Base-by-base conservation (phyloP, 2,888 invertebrate genomes). In the Steromphala cineraria region DNA sequence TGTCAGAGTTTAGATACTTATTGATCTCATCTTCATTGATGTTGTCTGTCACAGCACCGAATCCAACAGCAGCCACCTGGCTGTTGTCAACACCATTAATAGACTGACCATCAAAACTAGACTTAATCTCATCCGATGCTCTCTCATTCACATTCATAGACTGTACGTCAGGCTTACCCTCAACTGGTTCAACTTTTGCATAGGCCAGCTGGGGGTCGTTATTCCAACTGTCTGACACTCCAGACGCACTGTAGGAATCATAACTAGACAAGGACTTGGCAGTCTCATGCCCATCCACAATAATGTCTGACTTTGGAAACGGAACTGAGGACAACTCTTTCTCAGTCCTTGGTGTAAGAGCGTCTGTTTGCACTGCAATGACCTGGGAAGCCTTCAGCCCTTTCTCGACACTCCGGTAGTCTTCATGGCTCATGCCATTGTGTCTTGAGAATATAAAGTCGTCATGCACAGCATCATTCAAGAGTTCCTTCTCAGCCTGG, bases 11-110 rank as follows among this genome's bases (percentile, higher is more conserved):
- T 5, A 90, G 82, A 79, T 90, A 90, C 55, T 84, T 84, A 77
- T 87, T 85, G n/a, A 90, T 56, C 74, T 87, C 88, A 31, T 81
- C 78, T 19, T 87, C 87, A 80, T 88, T 85, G 19, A 88, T 46
- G 53, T 87, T 82, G 55, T 78, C 78, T 67, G 86, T 83, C 19
- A 82, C 83, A 21, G 77, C 67, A 53, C 81, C 82, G 80, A 86
- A 84, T 76, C 84, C 85, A 40, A 78, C 78, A 67, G 46, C 53
- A 28, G 28, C 31, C 46, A 46, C 46, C 36, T 36, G 36, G 13
- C 10, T 46, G 46, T 46, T 46, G 46, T 46, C 46, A 5, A 46
- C 46, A 31, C 36, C 36, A 15, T 19, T 36, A 8, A 36, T n/a
- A n/a, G 71, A 31, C 24, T 62, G 62, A 19, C 17, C 28, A 24